A percentile compares a stretch with the other conserved stretches of the same genome.
Conservation (phyloP, 2,113 vertebrate species). For the Saguinus imperator region DNA sequence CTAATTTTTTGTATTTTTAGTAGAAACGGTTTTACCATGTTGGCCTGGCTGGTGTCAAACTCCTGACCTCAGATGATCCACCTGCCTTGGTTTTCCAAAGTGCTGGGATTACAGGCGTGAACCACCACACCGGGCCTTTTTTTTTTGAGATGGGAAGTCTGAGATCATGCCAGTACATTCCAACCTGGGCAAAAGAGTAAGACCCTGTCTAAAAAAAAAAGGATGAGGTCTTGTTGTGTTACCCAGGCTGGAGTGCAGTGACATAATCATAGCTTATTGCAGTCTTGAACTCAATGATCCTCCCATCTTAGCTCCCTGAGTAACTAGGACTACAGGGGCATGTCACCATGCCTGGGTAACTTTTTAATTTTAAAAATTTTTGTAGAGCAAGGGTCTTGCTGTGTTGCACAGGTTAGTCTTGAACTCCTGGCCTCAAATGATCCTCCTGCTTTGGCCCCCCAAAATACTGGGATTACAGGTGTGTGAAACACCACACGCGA, state of each 20-base stretch:
- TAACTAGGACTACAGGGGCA: background rate
- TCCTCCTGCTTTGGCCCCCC: background rate
- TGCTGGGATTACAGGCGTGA: too few relatives aligned
- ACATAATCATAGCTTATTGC: background rate
- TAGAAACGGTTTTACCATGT: too few relatives aligned
- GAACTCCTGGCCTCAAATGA: background rate
- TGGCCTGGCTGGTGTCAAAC: too few relatives aligned
- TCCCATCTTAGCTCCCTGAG: background rate
- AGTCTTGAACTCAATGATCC: background rate
- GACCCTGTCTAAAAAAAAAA: background rate
- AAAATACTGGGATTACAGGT: background rate
- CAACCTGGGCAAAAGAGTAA: too few relatives aligned
- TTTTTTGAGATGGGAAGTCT: too few relatives aligned
- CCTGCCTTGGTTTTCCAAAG: too few relatives aligned
- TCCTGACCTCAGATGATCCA: too few relatives aligned
- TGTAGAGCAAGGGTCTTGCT: background rate
- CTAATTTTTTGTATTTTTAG: too few relatives aligned
- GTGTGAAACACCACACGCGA: background rate
- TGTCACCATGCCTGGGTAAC: background rate
- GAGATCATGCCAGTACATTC: too few relatives aligned
- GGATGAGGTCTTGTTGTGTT: background rate
- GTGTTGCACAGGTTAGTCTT: background rate
- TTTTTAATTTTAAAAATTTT: background rate
- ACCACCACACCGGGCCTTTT: fast-evolving
- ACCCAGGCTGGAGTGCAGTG: background rate